Evolutionary conservation across 2,888 invertebrate genomes (phyloP).

Genomic region (Orthonychiurus folsomi): DNA sequence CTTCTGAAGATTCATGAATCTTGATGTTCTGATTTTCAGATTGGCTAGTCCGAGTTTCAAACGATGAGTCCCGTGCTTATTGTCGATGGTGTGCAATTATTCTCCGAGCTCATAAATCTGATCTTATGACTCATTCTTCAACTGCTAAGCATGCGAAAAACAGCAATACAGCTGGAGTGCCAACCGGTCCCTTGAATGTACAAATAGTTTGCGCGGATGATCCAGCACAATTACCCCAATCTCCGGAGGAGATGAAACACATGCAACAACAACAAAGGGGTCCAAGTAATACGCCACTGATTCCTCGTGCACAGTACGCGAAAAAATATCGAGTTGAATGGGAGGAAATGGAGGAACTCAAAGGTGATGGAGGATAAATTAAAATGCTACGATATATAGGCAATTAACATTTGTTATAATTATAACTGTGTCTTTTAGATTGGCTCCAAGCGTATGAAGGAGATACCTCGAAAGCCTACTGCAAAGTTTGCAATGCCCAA

Average conservation of each 20-base stretch:
- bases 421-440: constrained; percentile 19
- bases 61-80: constrained; percentile 31
- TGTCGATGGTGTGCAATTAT: constrained; percentile 34
- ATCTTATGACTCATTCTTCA: constrained; percentile 24
- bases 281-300: not conserved
- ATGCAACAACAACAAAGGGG: constrained; percentile 3
- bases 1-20: no score
- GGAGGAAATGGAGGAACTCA: constrained; percentile 30
- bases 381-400: not conserved
- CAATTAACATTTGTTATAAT: not conserved
- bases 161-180: constrained; percentile 20
- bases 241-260: not conserved
- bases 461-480: constrained; percentile 28
- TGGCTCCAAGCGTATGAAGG: constrained; percentile 28
- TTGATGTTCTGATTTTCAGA: constrained; percentile 22
- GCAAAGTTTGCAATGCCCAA: constrained; percentile 27
- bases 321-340: constrained; percentile 31
- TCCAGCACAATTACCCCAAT: not conserved
- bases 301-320: not conserved
- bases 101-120: constrained; percentile 30
- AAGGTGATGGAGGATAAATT: constrained; percentile 19
- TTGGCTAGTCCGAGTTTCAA: constrained; percentile 34
- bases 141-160: constrained; percentile 31
- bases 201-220: constrained; percentile 26
- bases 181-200: constrained; percentile 28